phyloP scores from a whole-genome alignment of 2,888 invertebrate species.

The Tyria jacobaeae region DNA sequence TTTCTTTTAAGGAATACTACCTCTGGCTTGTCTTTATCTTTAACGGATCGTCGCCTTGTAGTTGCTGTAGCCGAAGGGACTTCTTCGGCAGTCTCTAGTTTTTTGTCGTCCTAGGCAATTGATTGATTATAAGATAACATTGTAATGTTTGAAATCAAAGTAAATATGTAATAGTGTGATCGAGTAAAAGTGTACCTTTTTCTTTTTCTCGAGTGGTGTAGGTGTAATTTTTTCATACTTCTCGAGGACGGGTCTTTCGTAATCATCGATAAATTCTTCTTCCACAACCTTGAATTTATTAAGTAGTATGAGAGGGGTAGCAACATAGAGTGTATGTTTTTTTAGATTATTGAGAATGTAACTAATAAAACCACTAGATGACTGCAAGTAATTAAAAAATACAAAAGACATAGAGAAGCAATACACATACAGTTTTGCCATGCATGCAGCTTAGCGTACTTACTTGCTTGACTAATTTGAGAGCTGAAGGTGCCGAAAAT shows the following conservation, averaged over 20 bases:
- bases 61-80: conserved; percentile 73
- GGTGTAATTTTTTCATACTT: conserved; percentile 88
- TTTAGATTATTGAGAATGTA: too few relatives aligned
- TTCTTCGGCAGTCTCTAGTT: conserved; percentile 68
- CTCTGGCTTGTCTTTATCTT: conserved; percentile 81
- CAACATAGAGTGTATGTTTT: too few relatives aligned
- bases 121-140: not conserved
- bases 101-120: conserved; percentile 66
- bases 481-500: conserved; percentile 32
- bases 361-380: conserved; percentile 24
- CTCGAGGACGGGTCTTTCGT: conserved; percentile 91
- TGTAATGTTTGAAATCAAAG: not conserved
- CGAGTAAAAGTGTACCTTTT: conserved; percentile 74
- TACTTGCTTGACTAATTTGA: conserved; percentile 39
- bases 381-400: conserved; percentile 22
- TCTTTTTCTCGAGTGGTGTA: conserved; percentile 82
- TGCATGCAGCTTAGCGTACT: conserved; percentile 56
- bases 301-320: conserved; percentile 44
- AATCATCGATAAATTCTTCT: conserved; percentile 88
- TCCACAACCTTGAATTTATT: conserved; percentile 73
- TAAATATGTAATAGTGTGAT: not conserved
- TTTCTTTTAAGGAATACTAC: conserved; percentile 49
- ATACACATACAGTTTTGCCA: conserved; percentile 62
- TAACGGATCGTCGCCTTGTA: conserved; percentile 76
- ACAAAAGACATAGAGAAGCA: conserved; percentile 56